A percentile compares a stretch with the other conserved stretches of the same genome.
Conservation (phyloP, 2,797 vertebrate genomes). For the Melanogrammus aeglefinus region DNA sequence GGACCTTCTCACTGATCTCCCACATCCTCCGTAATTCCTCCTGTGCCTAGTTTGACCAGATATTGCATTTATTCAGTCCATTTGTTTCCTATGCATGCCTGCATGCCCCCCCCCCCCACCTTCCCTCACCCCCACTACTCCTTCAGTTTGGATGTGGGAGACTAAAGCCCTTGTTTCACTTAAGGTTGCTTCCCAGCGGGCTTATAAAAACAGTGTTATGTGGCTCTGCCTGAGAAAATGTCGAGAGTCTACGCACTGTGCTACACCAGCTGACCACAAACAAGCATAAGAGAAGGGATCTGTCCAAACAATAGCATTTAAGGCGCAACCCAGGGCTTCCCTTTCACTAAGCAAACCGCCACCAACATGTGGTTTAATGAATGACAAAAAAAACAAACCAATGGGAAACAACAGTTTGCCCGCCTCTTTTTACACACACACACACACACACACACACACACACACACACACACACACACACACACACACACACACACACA, state of each 20-base stretch:
- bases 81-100: constrained; percentile 71
- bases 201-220: constrained; percentile 73
- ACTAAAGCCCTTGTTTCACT: constrained; percentile 61
- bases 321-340: constrained; percentile 40
- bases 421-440: constrained; percentile 1
- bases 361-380: constrained; percentile 34
- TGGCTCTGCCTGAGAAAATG: constrained; percentile 73
- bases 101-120: constrained; percentile 44
- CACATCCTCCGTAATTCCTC: constrained; percentile 70
- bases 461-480: background rate
- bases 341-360: constrained; percentile 50
- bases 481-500: background rate
- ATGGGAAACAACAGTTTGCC: background rate
- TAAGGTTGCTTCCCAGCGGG: constrained; percentile 72
- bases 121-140: constrained; percentile 16
- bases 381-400: constrained; percentile 29
- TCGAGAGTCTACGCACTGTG: constrained; percentile 54
- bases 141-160: constrained; percentile 61
- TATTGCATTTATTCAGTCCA: constrained; percentile 65
- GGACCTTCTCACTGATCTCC: constrained; percentile 70
- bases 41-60: constrained; percentile 67
- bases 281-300: constrained; percentile 57
- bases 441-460: background rate
- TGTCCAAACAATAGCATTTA: constrained; percentile 62
- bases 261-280: constrained; percentile 68